Conservation (phyloP, 2,113 vertebrate genomes). For the Pedetes capensis region DNA sequence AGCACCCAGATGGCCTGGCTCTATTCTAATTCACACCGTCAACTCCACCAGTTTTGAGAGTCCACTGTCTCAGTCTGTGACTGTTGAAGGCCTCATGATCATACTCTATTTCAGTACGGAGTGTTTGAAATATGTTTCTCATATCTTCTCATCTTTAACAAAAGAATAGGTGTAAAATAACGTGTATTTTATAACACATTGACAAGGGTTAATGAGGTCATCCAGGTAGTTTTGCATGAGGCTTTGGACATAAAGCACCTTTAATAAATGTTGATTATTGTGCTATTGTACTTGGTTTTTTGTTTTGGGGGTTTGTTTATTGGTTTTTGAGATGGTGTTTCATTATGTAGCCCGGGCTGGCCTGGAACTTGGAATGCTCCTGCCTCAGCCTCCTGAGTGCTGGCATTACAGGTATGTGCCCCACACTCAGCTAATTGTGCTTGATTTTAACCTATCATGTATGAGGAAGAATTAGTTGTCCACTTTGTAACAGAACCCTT, state of each 20-base stretch:
- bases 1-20: rapidly evolving
- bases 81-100: not conserved
- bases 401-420: not conserved
- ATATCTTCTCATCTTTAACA: not conserved
- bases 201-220: not conserved
- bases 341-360: not conserved
- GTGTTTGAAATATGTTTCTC: not conserved
- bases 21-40: not conserved
- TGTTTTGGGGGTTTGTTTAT: too few species aligned
- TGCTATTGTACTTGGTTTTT: too few species aligned
- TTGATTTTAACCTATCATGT: not conserved
- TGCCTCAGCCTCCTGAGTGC: not conserved
- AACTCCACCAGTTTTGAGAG: not conserved
- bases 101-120: not conserved
- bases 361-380: not conserved
- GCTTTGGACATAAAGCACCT: not conserved
- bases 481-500: not conserved
- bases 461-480: not conserved
- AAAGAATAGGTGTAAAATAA: not conserved
- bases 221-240: not conserved
- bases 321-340: too few species aligned
- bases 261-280: not conserved
- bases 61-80: not conserved
- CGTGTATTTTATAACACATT: not conserved
- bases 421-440: not conserved